Percentiles rank a stretch among this genome's conserved stretches.
Conservation (phyloP, 2,113 vertebrate species). For the Hypocryptadius cinnamomeus region DNA sequence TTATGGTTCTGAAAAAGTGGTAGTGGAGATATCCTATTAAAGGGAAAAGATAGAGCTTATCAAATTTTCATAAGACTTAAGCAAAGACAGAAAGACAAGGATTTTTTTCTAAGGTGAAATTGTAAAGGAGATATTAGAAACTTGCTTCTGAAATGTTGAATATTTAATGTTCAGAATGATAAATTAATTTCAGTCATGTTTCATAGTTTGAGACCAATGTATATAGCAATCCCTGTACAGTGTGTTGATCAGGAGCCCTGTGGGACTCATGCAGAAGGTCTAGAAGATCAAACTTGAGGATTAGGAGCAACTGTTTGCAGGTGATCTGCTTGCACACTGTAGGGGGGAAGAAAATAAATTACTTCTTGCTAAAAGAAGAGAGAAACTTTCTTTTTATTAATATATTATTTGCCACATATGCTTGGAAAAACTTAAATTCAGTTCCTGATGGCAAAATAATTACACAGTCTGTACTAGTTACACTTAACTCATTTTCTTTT, state of each 20-base stretch:
- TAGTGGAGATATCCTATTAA: neutral
- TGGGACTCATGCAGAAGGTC: neutral
- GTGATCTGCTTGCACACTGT: neutral
- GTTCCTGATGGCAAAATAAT: neutral
- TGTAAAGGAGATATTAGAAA: neutral
- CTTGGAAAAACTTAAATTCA: neutral
- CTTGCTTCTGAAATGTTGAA: neutral
- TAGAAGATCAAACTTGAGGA: neutral
- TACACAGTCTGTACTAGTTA: neutral
- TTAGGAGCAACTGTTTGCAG: neutral
- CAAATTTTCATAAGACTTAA: neutral
- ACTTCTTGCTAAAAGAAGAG: neutral
- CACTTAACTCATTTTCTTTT: neutral
- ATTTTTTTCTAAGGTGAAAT: neutral
- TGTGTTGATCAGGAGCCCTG: neutral
- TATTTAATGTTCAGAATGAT: neutral
- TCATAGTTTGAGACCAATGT: neutral
- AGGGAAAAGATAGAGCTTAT: neutral
- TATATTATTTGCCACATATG: neutral
- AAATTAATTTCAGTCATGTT: neutral
- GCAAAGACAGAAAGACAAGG: neutral
- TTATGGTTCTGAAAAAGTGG: neutral
- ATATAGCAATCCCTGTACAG: neutral
- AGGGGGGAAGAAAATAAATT: neutral
- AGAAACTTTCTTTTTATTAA: neutral